These are phyloP conservation scores for Austrofundulus limnaeus DNA, from an alignment of 2,113 vertebrate species.

Conservation along the genomic window DNA sequence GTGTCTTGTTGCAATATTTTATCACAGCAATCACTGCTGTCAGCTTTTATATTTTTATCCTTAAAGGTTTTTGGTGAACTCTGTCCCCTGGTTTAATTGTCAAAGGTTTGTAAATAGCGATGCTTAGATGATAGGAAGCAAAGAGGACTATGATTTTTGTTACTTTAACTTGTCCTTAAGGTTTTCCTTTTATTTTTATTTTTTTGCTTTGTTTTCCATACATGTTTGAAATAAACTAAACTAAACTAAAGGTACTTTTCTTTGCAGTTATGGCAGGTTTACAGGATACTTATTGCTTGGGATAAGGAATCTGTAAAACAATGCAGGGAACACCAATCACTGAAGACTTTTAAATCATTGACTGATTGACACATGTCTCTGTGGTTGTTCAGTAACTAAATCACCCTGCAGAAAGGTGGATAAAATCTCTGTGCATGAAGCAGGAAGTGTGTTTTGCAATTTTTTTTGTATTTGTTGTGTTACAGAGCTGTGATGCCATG, in stretches of 20 bases:
- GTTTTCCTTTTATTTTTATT: no score
- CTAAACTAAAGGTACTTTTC: no score
- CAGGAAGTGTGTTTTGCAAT: not conserved
- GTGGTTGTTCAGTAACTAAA: not conserved
- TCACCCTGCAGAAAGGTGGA: not conserved
- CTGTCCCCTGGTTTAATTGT: not conserved
- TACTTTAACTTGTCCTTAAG: not conserved
- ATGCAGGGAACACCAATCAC: not conserved
- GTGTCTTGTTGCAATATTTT: not conserved
- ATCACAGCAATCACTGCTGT: not conserved
- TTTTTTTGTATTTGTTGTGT: conserved; percentile 45
- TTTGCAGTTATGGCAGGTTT: not conserved
- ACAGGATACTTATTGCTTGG: not conserved
- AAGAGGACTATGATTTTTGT: not conserved
- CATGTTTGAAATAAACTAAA: no score
- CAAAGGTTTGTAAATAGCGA: no score
- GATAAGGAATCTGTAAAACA: not conserved
- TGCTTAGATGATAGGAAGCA: not conserved
- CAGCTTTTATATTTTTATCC: not conserved
- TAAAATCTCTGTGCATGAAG: not conserved
- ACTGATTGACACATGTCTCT: not conserved
- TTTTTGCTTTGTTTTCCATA: no score
- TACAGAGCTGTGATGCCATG: conserved; percentile 90
- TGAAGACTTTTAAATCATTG: not conserved
- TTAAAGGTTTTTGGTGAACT: not conserved